These are phyloP conservation scores for Epinotia demarniana DNA, from an alignment of 2,888 invertebrate genomes.

Conservation along the genomic window DNA sequence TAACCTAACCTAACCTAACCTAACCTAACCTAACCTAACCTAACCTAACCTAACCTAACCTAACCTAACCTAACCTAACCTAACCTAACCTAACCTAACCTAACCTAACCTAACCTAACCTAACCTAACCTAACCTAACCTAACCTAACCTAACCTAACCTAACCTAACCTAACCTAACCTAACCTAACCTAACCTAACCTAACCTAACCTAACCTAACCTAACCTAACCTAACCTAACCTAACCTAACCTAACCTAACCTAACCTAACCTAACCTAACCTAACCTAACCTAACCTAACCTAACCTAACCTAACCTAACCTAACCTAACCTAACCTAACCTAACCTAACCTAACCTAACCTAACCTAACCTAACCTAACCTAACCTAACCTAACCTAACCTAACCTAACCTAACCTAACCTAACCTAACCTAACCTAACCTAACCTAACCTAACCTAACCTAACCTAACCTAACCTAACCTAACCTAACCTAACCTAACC, in stretches of 20 bases:
- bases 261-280: neutral
- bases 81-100: constrained; percentile 1
- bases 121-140: constrained; percentile 1
- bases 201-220: constrained; percentile 1
- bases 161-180: constrained; percentile 1
- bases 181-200: constrained; percentile 1
- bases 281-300: neutral
- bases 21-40: constrained; percentile 1
- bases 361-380: neutral
- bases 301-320: neutral
- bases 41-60: constrained; percentile 1
- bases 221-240: neutral
- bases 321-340: neutral
- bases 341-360: constrained; percentile 1
- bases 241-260: neutral
- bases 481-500: constrained; percentile 1
- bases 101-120: constrained; percentile 1
- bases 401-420: constrained; percentile 1
- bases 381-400: constrained; percentile 1
- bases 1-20: too few species aligned
- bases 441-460: constrained; percentile 1
- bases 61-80: constrained; percentile 1
- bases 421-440: neutral
- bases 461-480: constrained; percentile 1
- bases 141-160: neutral